phyloP scores from a whole-genome alignment of 2,113 vertebrate genomes.

The Plotosus lineatus region DNA sequence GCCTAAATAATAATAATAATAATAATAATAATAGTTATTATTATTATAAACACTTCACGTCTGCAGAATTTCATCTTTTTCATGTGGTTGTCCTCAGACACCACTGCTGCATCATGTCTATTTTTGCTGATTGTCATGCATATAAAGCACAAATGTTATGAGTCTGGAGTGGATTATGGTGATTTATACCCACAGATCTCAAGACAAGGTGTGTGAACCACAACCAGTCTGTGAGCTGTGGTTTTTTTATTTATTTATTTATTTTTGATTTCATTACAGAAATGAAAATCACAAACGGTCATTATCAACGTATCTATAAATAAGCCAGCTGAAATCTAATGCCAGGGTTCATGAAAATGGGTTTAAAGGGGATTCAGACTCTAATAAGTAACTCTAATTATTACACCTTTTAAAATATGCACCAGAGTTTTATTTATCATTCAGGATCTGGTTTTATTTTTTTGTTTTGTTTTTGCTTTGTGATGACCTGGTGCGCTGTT shows the following conservation, averaged over 20 bases:
- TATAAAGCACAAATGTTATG: neutral
- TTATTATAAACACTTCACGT: too few relatives aligned
- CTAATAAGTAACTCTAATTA: neutral
- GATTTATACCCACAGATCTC: neutral
- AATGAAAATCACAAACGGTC: neutral
- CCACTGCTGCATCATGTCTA: accelerated
- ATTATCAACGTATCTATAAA: neutral
- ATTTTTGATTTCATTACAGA: neutral
- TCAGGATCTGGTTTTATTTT: neutral
- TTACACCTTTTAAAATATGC: neutral
- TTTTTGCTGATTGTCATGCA: neutral
- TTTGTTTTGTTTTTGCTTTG: too few relatives aligned
- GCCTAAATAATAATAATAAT: too few relatives aligned
- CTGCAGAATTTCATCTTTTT: neutral
- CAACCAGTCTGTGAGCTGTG: neutral
- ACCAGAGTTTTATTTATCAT: too few relatives aligned
- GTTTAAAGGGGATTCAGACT: neutral
- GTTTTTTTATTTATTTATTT: neutral
- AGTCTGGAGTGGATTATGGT: neutral
- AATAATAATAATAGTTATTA: too few relatives aligned
- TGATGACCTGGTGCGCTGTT: too few relatives aligned
- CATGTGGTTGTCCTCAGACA: neutral
- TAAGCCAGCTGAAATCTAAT: neutral
- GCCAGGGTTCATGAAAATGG: neutral
- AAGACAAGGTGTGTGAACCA: neutral